Percentiles rank a stretch among this genome's conserved stretches.
These are phyloP conservation scores for Drosophila bifasciata DNA, from an alignment of 1,140 invertebrate genomes.

Conservation along the genomic window DNA sequence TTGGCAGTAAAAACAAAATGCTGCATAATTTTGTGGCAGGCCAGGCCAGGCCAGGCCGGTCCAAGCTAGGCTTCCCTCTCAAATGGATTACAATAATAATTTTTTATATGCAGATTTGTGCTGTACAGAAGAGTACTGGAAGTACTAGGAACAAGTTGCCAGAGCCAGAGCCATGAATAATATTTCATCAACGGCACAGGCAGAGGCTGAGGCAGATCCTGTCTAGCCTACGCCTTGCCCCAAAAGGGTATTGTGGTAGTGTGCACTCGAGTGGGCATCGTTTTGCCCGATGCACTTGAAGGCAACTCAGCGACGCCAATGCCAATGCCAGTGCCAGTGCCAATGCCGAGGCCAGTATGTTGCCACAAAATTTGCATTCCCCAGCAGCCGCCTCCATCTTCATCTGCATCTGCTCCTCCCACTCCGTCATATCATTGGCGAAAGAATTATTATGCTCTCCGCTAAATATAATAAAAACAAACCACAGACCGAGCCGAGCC, in stretches of 20 bases:
- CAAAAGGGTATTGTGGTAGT: conserved; percentile 39
- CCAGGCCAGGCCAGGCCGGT: conserved; percentile 20
- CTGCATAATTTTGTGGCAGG: conserved; percentile 75
- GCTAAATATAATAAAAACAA: conserved; percentile 83
- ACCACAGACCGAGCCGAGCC: conserved; percentile 62
- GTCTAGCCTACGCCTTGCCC: conserved; percentile 67
- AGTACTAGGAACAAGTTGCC: conserved; percentile 64
- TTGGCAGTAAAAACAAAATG: conserved; percentile 68
- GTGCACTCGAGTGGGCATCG: conserved; percentile 56
- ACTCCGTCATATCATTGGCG: conserved; percentile 42
- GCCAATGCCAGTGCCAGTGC: conserved; percentile 39
- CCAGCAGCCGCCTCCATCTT: conserved; percentile 4
- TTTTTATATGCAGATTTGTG: conserved; percentile 82
- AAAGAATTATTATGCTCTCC: conserved; percentile 83
- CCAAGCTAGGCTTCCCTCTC: conserved; percentile 51
- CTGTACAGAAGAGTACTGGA: conserved; percentile 13
- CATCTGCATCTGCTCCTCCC: conserved; percentile 8
- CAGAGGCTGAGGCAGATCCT: conserved; percentile 44
- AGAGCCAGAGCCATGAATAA: conserved; percentile 76
- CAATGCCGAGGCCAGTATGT: conserved; percentile 48
- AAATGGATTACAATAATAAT: conserved; percentile 83
- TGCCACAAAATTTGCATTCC: conserved; percentile 77
- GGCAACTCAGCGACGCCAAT: conserved; percentile 75
- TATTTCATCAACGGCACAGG: conserved; percentile 61
- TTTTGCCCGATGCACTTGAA: conserved; percentile 69